These are phyloP conservation scores for Hypotaenidia philippensis DNA, from an alignment of 2,797 vertebrate species.

Conservation along the genomic window DNA sequence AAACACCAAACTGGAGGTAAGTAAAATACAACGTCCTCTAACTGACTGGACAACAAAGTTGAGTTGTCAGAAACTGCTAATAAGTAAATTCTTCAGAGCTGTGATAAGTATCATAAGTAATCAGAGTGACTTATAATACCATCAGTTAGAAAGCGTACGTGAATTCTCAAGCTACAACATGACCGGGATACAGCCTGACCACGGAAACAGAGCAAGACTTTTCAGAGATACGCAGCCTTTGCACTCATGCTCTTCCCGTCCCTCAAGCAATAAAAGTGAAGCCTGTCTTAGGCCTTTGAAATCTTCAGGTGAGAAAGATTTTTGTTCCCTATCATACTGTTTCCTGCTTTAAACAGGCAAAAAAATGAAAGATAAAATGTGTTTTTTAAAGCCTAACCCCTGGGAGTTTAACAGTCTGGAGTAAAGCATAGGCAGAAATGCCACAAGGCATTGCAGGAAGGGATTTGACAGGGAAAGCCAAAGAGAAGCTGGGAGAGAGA, in stretches of 20 bases:
- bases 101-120: neutral
- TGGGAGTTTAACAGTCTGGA: neutral
- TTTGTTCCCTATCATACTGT: neutral
- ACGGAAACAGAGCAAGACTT: neutral
- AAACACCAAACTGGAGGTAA: neutral
- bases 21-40: neutral
- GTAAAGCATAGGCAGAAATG: neutral
- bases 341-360: neutral
- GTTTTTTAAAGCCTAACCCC: neutral
- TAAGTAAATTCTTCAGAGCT: neutral
- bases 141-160: rapidly evolving
- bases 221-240: neutral
- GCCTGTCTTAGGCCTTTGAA: neutral
- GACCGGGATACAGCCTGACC: neutral
- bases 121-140: neutral
- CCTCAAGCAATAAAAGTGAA: neutral
- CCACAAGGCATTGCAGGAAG: neutral
- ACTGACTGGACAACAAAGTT: neutral
- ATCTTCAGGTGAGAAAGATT: neutral
- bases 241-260: neutral
- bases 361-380: neutral
- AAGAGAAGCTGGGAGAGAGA: neutral
- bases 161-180: neutral
- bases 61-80: neutral
- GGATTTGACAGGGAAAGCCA: neutral